A percentile compares a stretch with the other conserved stretches of the same genome.
Evolutionary conservation across 1,140 invertebrate genomes (phyloP).

Genomic region (Periplaneta americana): DNA sequence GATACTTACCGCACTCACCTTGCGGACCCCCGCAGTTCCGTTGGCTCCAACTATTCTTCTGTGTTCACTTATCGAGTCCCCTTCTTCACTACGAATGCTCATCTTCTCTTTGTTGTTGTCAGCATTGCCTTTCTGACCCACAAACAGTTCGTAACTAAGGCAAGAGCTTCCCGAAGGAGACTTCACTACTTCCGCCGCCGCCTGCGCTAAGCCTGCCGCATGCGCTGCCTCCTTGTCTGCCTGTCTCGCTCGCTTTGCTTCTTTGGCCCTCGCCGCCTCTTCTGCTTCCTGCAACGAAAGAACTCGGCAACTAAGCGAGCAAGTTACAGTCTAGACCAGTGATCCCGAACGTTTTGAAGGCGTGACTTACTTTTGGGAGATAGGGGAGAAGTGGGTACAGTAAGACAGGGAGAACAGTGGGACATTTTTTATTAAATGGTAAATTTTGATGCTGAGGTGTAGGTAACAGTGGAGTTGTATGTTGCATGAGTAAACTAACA

Average conservation of each 20-base stretch:
- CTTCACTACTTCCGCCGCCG: constrained; percentile 55
- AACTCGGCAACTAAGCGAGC: no score
- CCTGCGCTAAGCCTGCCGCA: constrained; percentile 37
- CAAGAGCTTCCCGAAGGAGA: constrained; percentile 85
- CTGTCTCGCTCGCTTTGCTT: constrained; percentile 63
- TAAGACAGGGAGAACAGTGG: no score
- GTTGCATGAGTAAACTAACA: no score
- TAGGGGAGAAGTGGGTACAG: no score
- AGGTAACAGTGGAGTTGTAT: no score
- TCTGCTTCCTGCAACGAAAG: constrained; percentile 67
- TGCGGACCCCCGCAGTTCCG: constrained; percentile 61
- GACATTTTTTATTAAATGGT: no score
- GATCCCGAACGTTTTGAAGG: no score
- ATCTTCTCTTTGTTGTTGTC: constrained; percentile 87
- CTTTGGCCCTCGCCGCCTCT: constrained; percentile 67
- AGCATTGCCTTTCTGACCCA: constrained; percentile 75
- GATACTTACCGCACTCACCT: constrained; percentile 85
- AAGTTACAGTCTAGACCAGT: no score
- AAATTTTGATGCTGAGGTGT: no score
- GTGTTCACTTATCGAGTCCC: constrained; percentile 82
- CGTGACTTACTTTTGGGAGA: no score
- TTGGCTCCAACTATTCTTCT: constrained; percentile 49
- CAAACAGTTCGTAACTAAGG: constrained; percentile 84
- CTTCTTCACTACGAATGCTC: constrained; percentile 78
- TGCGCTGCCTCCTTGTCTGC: constrained; percentile 49